Evolutionary conservation across 2,888 invertebrate genomes (phyloP), one percentile per base, ranked within the genome.

Genomic region (Yponomeuta malinellus): DNA sequence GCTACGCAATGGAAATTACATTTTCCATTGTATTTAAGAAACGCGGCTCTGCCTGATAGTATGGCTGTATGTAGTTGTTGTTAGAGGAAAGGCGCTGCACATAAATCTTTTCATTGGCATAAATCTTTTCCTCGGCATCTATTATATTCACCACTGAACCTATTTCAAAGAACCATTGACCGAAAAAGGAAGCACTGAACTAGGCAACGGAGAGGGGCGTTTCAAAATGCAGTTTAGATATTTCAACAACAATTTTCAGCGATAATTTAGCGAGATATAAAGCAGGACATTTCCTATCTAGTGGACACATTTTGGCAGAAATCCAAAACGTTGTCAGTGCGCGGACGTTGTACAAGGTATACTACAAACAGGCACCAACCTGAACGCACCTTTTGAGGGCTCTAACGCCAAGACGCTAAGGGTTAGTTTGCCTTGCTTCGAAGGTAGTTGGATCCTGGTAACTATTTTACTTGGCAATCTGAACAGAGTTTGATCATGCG

Each of bases 241-340:
- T 59, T 59, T 59, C 52, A 59, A 59, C 52, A 43, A 23, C 68
- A 43, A 23, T 43, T 29, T 43, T 3, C n/a, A 12, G 48, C 48
- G 37, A 48, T 48, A 48, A 48, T 43, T 43, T 68, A 48, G 15
- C 48, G 68, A 48, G 43, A 68, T 48, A 68, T 43, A 68, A 68
- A 4, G 43, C 52, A 37, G 43, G 48, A 68, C 68, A 48, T 48
- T 48, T 68, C 48, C 43, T 68, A 68, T 48, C 43, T n/a, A n/a
- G 43, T 10, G 48, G 23, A 48, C 43, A 43, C 48, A 68, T 68
- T 68, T 68, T 68, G 43, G 68, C 48, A n/a, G 23, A 48, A 68
- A 43, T 68, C 65, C 65, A 65, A 65, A 65, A 65, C 65, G 65
- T 65, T 65, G 65, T 65, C 65, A 31, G 29, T 31, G 31, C 65